phyloP scores from a whole-genome alignment of 23 tunicate genomes.

The Phallusia fumigata region DNA sequence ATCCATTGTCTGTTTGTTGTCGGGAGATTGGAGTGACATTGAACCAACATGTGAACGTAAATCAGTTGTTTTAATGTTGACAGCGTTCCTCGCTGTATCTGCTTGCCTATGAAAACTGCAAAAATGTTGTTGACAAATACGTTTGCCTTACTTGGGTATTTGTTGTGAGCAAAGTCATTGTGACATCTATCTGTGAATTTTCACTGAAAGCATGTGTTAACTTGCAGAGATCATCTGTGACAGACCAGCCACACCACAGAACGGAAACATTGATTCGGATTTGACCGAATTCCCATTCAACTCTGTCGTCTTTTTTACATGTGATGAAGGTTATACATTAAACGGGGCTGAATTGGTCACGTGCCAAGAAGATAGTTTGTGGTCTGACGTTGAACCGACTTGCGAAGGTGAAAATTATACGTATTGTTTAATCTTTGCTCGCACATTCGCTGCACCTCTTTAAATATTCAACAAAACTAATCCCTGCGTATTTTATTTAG shows the following conservation, averaged over 20 bases:
- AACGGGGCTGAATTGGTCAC: conserved; percentile 8
- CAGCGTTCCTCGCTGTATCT: not conserved
- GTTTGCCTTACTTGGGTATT: no score
- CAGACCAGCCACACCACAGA: conserved; percentile 4
- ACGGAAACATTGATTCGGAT: conserved; percentile 11
- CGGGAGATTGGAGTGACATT: conserved; percentile 19
- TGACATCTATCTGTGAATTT: no score
- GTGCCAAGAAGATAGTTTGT: not conserved
- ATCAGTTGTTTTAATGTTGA: not conserved
- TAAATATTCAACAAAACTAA: not conserved
- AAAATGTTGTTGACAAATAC: no score
- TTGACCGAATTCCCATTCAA: conserved; percentile 15
- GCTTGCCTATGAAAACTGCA: no score
- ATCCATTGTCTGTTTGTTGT: conserved; percentile 17
- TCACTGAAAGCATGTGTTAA: no score
- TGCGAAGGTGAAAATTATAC: no score
- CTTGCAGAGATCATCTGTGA: conserved; percentile 20
- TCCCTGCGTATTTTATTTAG: not conserved
- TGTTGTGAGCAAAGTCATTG: no score
- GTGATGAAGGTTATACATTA: conserved; percentile 14
- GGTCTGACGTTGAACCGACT: conserved; percentile 24
- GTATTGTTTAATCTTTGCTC: no score
- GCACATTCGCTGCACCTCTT: not conserved
- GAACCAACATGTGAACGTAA: conserved; percentile 28
- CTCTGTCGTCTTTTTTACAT: conserved; percentile 1